Conservation (phyloP, 2,113 vertebrate genomes). For the Hippocampus comes region DNA sequence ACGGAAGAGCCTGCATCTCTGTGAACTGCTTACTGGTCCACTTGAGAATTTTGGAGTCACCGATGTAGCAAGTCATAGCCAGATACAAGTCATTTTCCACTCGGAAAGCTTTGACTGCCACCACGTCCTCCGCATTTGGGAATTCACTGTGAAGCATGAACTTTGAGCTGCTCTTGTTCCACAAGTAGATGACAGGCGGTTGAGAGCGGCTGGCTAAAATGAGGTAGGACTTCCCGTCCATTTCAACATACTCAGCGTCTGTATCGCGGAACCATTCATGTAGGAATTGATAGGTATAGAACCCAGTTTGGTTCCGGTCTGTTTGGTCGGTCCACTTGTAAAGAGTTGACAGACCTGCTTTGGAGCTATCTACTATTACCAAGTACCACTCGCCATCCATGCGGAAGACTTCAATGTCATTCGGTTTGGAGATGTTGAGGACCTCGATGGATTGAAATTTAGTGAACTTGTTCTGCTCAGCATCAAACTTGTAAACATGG, state of each 20-base stretch:
- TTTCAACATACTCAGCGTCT: slow-evolving; percentile 85
- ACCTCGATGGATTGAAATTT: slow-evolving; percentile 95
- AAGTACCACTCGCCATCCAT: slow-evolving; percentile 89
- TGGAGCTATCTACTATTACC: slow-evolving; percentile 94
- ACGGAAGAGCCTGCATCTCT: slow-evolving; percentile 89
- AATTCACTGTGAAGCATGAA: slow-evolving; percentile 86
- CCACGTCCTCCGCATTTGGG: slow-evolving; percentile 86
- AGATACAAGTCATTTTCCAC: slow-evolving; percentile 82
- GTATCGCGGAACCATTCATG: slow-evolving; percentile 97
- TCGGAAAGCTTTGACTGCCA: slow-evolving; percentile 87
- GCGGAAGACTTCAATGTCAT: slow-evolving; percentile 92
- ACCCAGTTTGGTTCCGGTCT: slow-evolving; percentile 83
- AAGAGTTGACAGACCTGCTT: slow-evolving; percentile 90
- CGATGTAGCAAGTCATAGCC: slow-evolving; percentile 90
- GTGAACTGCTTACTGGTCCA: slow-evolving; percentile 89
- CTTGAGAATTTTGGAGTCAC: slow-evolving; percentile 91
- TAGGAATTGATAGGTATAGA: slow-evolving; percentile 91
- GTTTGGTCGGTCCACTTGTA: slow-evolving; percentile 84
- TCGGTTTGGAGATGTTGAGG: slow-evolving; percentile 94
- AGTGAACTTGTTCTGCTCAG: slow-evolving; percentile 90
- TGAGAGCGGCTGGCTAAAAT: slow-evolving; percentile 93
- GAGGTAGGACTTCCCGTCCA: slow-evolving; percentile 85
- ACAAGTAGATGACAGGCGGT: slow-evolving; percentile 87
- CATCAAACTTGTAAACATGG: slow-evolving; percentile 93
- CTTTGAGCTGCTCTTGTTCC: slow-evolving; percentile 89